phyloP scores from a whole-genome alignment of 1,140 invertebrate genomes.

The Acromyrmex charruanus region DNA sequence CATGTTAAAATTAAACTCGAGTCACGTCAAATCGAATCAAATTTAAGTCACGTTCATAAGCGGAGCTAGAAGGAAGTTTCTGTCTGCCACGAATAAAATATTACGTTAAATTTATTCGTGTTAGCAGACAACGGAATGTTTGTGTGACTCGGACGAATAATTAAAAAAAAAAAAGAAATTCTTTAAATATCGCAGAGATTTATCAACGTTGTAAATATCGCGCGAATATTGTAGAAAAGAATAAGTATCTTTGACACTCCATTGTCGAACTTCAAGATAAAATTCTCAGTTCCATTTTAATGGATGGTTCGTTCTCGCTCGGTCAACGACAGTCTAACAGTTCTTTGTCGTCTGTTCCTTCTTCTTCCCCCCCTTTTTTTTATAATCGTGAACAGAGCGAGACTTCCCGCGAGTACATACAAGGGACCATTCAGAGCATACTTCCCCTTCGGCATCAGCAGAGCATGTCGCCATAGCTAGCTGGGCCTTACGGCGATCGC shows the following conservation, averaged over 20 bases:
- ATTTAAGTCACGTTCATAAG: slow-evolving; percentile 33
- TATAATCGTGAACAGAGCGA: not conserved
- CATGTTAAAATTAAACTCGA: slow-evolving; percentile 44
- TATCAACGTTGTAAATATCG: not conserved
- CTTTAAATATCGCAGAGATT: not conserved
- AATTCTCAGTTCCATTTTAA: slow-evolving; percentile 18
- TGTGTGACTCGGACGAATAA: not conserved
- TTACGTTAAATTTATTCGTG: not conserved
- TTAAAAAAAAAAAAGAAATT: not conserved
- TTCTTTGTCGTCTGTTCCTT: slow-evolving; percentile 53
- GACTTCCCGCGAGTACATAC: slow-evolving; percentile 34
- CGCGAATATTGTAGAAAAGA: not conserved
- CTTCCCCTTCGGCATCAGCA: slow-evolving; percentile 54
- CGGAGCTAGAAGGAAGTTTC: not conserved
- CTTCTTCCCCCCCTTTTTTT: slow-evolving; percentile 23
- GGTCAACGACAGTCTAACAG: slow-evolving; percentile 53
- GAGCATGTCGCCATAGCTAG: slow-evolving; percentile 35
- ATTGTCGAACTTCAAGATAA: not conserved
- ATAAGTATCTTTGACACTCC: not conserved
- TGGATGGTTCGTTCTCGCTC: not conserved
- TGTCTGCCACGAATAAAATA: slow-evolving; percentile 15
- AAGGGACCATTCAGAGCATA: slow-evolving; percentile 63
- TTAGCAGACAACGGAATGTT: not conserved
- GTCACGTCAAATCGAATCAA: slow-evolving; percentile 31
- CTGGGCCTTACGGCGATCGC: slow-evolving; percentile 46